phyloP scores from a whole-genome alignment of 2,797 vertebrate genomes.

The Odontamblyopus lacepedii region DNA sequence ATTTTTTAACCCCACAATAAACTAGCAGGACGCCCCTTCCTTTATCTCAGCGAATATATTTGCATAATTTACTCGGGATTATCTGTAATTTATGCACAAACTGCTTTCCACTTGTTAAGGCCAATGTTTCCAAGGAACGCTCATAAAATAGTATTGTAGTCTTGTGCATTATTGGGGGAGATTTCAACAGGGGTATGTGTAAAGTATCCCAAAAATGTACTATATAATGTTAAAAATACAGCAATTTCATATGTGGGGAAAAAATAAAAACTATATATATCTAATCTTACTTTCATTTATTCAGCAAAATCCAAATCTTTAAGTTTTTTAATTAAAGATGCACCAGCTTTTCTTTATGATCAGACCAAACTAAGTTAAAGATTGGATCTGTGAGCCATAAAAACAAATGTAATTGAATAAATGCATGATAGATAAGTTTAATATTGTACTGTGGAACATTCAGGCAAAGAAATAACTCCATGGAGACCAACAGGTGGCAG shows the following conservation, averaged over 20 bases:
- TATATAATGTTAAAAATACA: neutral
- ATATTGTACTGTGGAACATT: no score
- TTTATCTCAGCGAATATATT: slow-evolving; percentile 75
- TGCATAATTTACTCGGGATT: slow-evolving; percentile 81
- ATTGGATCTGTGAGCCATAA: no score
- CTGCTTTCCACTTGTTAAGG: slow-evolving; percentile 74
- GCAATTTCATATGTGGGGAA: neutral
- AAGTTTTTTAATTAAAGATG: neutral
- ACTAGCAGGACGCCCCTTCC: slow-evolving; percentile 52
- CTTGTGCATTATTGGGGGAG: slow-evolving; percentile 41
- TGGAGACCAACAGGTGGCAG: no score
- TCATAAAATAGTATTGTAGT: slow-evolving; percentile 65
- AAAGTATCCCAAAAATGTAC: neutral
- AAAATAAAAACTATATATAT: neutral
- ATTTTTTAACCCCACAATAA: slow-evolving; percentile 67
- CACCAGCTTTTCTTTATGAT: no score
- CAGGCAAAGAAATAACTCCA: no score
- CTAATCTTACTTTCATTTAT: neutral
- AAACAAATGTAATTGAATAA: no score
- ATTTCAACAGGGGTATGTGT: slow-evolving; percentile 4
- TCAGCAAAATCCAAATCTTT: neutral
- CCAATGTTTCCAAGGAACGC: slow-evolving; percentile 67
- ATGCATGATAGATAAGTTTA: no score
- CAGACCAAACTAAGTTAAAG: no score
- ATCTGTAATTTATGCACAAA: slow-evolving; percentile 81